Evolutionary conservation across 1,140 invertebrate species (phyloP), one percentile per base, ranked within the genome.

Genomic region (Brachionus sp.): DNA sequence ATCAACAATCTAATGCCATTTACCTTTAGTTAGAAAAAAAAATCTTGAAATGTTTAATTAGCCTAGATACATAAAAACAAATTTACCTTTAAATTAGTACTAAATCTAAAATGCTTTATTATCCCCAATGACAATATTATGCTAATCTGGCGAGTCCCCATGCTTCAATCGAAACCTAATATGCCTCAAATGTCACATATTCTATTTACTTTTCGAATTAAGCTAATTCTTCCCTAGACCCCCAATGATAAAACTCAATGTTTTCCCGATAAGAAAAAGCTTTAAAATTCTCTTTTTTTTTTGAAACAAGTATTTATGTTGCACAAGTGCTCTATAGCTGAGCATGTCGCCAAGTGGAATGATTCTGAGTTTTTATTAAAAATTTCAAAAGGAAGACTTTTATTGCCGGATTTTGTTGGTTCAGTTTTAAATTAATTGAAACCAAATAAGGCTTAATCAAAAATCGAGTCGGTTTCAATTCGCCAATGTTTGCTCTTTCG

Each of bases 41-140:
- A 57, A 75, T 46, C 12, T 75, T 75, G 23, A 75, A 75, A 75
- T 46, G 70, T 75, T 75, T 75, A 29, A 75, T 75, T 75, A 75
- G 70, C 70, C 70, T 75, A 75, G 70, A 46, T 75, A 73, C 68
- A 73, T 73, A 73, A 73, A 39, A 73, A 73, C 39, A 25, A 46
- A 46, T 75, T 70, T 70, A 70, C 66, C 66, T 70, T 70, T 70
- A 37, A 70, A 39, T 70, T 39, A 39, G 66, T 37, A 39, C 37
- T 70, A 39, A 37, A 33, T 23, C 33, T 66, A 33, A 66, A 66
- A 33, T 33, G 13, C 50, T 57, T 57, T 57, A n/a, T 46, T 46
- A 66, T 66, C 64, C 64, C 33, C 64, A 66, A 66, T 66, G 64
- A 66, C 64, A 66, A 66, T 66, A 66, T 66, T 66, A 57, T 57